Conservation (phyloP, 2,888 invertebrate species). For the Eupelmus urozonus region DNA sequence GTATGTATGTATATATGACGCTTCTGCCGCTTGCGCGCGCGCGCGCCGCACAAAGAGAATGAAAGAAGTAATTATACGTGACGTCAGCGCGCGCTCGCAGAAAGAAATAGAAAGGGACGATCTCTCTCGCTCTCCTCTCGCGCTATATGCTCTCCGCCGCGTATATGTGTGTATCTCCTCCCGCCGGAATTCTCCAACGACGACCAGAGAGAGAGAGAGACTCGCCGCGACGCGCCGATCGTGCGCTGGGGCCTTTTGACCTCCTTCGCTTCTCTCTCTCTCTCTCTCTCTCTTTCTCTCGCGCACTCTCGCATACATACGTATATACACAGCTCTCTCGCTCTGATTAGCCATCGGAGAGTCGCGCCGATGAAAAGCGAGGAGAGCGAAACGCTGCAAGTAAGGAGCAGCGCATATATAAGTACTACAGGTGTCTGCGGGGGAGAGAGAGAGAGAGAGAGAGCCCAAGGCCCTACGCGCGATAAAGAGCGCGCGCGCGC, state of each 20-base stretch:
- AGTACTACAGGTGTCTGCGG: neutral
- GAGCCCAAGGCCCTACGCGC: no score
- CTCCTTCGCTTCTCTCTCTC: conserved; percentile 27
- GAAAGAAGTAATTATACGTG: conserved; percentile 73
- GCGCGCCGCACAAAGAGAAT: conserved; percentile 58
- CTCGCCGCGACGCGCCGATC: neutral
- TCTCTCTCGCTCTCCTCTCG: conserved; percentile 17
- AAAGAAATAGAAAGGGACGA: conserved; percentile 50
- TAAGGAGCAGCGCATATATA: no score
- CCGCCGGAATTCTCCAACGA: conserved; percentile 31
- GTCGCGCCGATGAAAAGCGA: neutral
- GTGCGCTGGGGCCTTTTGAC: conserved; percentile 44
- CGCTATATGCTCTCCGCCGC: neutral
- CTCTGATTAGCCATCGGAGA: conserved; percentile 24
- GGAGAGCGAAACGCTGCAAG: neutral
- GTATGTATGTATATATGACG: neutral
- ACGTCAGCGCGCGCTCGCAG: conserved; percentile 65
- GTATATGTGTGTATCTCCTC: neutral
- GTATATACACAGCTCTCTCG: no score
- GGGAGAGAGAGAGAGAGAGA: no score
- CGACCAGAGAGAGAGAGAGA: neutral
- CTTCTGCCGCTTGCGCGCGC: conserved; percentile 1
- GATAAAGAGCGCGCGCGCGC: neutral
- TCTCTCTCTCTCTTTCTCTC: no score
- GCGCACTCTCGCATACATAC: no score